phyloP scores from a whole-genome alignment of 2,797 vertebrate genomes.

The Rhodeus uyekii region DNA sequence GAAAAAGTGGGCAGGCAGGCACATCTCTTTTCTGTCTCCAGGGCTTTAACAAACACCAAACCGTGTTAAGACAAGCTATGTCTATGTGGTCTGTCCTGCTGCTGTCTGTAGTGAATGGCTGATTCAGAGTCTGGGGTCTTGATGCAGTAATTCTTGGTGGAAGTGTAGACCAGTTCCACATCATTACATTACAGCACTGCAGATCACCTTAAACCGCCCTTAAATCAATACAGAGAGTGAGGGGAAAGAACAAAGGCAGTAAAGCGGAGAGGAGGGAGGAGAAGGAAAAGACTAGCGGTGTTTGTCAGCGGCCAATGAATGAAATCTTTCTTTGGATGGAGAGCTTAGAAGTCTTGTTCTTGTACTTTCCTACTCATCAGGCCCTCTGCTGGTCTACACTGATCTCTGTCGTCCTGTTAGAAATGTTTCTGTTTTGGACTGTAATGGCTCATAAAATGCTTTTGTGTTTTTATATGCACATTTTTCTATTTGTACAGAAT shows the following conservation, averaged over 20 bases:
- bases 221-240: constrained; percentile 42
- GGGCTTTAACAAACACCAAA: background rate
- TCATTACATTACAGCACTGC: constrained; percentile 35
- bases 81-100: background rate
- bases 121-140: constrained; percentile 10
- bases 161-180: constrained; percentile 15
- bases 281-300: constrained; percentile 54
- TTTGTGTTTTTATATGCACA: background rate
- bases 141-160: constrained; percentile 25
- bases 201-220: constrained; percentile 33
- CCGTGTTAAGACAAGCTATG: background rate
- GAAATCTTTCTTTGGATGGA: constrained; percentile 69
- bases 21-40: background rate
- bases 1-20: background rate
- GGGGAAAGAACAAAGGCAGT: constrained; percentile 38
- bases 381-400: constrained; percentile 3
- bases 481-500: background rate
- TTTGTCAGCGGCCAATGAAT: constrained; percentile 69
- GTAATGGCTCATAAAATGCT: background rate
- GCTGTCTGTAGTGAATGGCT: background rate
- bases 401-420: background rate
- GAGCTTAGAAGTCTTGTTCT: constrained; percentile 7
- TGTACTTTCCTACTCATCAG: constrained; percentile 19
- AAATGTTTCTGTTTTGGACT: background rate
- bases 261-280: constrained; percentile 15